phyloP scores from a whole-genome alignment of 2,888 invertebrate species.

The Andrena camellia region DNA sequence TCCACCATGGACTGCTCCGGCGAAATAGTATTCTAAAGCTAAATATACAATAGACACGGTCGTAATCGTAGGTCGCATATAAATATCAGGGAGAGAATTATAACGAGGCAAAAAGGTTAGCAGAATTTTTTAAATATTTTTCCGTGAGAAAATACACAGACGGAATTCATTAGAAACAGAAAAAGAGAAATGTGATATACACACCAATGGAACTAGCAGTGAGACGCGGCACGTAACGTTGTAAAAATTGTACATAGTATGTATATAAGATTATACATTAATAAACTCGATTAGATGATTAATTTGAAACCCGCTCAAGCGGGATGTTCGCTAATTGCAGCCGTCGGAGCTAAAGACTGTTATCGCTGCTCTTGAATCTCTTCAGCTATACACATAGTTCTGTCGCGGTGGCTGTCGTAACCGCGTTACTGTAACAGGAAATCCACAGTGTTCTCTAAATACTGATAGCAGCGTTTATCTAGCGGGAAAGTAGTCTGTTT shows the following conservation, averaged over 20 bases:
- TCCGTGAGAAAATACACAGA: not conserved
- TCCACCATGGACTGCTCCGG: too few species aligned
- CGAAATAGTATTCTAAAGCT: not conserved
- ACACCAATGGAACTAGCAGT: conserved; percentile 19
- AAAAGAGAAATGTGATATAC: not conserved
- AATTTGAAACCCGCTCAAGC: not conserved
- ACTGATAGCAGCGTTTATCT: conserved; percentile 30
- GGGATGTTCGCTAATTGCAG: not conserved
- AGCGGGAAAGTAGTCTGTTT: not conserved
- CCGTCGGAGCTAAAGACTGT: not conserved
- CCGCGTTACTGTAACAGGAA: conserved; percentile 31
- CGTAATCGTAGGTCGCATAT: not conserved
- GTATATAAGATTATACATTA: conserved; percentile 37
- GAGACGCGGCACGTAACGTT: conserved; percentile 22
- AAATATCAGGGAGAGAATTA: conserved; percentile 5
- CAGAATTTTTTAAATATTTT: conserved; percentile 5
- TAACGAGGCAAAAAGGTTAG: too few species aligned
- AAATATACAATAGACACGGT: not conserved
- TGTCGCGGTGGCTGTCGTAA: not conserved
- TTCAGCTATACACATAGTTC: conserved; percentile 4
- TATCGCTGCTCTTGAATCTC: conserved; percentile 19
- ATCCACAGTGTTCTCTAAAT: conserved; percentile 29
- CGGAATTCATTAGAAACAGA: not conserved
- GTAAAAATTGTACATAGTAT: conserved; percentile 52
- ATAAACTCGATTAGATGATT: conserved; percentile 42